Evolutionary conservation across 2,888 invertebrate species (phyloP), one percentile per base, ranked within the genome.

Genomic region (Acanthosepion pharaonis): DNA sequence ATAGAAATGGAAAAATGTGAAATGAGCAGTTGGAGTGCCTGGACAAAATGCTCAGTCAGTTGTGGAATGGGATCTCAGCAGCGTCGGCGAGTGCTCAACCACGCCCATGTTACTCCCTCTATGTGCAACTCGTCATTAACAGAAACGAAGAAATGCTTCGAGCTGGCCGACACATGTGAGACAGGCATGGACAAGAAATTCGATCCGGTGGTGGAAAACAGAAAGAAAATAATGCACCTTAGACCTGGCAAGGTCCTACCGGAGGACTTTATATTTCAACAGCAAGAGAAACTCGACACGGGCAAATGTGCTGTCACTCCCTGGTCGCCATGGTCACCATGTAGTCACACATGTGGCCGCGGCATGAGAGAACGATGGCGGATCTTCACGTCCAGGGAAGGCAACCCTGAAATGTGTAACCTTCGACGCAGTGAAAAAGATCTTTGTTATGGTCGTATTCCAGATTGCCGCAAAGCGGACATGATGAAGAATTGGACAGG

Each of bases 271-370:
- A 96, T 96, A 94, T 96, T 97, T 91, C 95, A 96, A 20, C 96
- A 96, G 92, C 96, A 96, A 91, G 96, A 96, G 20, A 95, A 95
- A 53, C 91, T 96, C 4, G 96, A 97, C 94, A 95, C 96, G 28
- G 95, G 95, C 23, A 96, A 97, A 91, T 97, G 97, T 96, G 98
- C 98, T 96, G 98, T 98, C 96, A 98, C 98, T 4, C 98, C 98
- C 92, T 99, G 99, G 99, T 98, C 98, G 55, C 98, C 98, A 94
- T 99, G 99, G 99, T 98, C 98, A 53, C 98, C 98, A 1, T 99
- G 99, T 97, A 98, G 98, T 96, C 98, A 98, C 9, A 98, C 98
- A 42, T 99, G 99, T 97, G 99, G 99, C 53, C 96, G 98, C 25
- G 99, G 99, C 33, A 96, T 96, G 94, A 96, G 96, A 94, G 96